phyloP scores from a whole-genome alignment of 2,113 vertebrate genomes.

The Corydoras maculifer region DNA sequence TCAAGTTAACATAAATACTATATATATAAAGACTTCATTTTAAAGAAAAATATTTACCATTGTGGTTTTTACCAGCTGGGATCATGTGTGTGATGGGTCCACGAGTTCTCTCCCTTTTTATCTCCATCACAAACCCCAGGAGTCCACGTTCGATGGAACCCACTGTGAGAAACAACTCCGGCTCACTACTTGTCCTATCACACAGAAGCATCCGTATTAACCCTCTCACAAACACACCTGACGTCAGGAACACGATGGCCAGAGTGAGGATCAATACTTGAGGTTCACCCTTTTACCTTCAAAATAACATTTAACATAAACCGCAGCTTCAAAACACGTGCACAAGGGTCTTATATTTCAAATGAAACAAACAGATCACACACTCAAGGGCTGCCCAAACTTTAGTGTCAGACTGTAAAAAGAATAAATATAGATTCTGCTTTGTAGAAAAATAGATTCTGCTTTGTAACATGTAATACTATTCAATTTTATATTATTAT shows the following conservation, averaged over 20 bases:
- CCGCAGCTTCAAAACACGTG: not conserved
- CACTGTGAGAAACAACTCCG: slow-evolving; percentile 39
- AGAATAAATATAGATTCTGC: no score
- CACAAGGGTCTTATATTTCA: not conserved
- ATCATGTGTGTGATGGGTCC: slow-evolving; percentile 8
- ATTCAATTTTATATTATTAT: no score
- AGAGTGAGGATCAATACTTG: slow-evolving; percentile 30
- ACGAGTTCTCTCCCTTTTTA: slow-evolving; percentile 46
- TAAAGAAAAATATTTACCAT: slow-evolving; percentile 40
- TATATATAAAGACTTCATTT: not conserved
- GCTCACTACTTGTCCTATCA: slow-evolving; percentile 37
- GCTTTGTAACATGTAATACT: no score
- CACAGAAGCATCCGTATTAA: slow-evolving; percentile 54
- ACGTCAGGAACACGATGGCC: slow-evolving; percentile 38
- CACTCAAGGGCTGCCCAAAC: not conserved
- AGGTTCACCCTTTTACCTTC: slow-evolving; percentile 27
- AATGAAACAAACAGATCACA: not conserved
- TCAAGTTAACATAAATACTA: not conserved
- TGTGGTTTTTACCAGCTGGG: slow-evolving; percentile 3
- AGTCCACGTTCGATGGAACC: slow-evolving; percentile 54
- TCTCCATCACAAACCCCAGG: slow-evolving; percentile 44
- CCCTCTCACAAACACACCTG: slow-evolving; percentile 32
- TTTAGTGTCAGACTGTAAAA: no score
- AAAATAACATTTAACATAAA: not conserved
- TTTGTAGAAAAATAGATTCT: no score